Percentiles rank a stretch among this genome's conserved stretches.
Evolutionary conservation across 2,797 vertebrate genomes (phyloP).

Genomic region (Clarias pachynema): DNA sequence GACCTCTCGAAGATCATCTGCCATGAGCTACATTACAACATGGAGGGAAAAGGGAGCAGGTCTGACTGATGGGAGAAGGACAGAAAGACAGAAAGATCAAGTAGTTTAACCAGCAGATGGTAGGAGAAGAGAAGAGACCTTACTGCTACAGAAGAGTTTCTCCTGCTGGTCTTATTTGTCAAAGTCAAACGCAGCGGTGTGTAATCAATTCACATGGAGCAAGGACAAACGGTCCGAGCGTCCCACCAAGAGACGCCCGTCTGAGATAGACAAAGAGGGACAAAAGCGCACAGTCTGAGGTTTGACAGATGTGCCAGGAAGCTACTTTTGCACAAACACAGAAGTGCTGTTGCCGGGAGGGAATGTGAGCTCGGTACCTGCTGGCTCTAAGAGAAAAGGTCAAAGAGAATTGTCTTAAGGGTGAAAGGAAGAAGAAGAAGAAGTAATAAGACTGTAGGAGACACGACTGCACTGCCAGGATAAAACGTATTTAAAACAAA

Average conservation of each 20-base stretch:
- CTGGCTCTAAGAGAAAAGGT: constrained; percentile 10
- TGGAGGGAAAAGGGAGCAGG: neutral
- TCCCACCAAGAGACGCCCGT: constrained; percentile 50
- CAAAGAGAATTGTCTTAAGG: neutral
- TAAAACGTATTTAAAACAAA: neutral
- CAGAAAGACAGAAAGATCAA: constrained; percentile 19
- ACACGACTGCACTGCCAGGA: too few species aligned
- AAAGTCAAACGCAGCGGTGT: constrained; percentile 51
- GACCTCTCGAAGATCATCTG: constrained; percentile 9
- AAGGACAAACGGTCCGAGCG: constrained; percentile 68
- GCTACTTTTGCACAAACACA: constrained; percentile 40
- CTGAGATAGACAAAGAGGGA: constrained; percentile 47
- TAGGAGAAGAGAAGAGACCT: constrained; percentile 7
- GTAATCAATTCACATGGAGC: constrained; percentile 59
- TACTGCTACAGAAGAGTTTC: constrained; percentile 17
- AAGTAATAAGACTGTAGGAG: neutral
- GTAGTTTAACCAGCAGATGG: constrained; percentile 10
- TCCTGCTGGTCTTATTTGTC: constrained; percentile 50
- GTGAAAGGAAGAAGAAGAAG: constrained; percentile 1
- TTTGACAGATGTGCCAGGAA: constrained; percentile 54
- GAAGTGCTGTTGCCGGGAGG: neutral
- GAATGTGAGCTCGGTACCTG: neutral
- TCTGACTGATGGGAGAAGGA: constrained; percentile 2
- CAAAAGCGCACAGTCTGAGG: constrained; percentile 60
- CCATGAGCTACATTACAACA: constrained; percentile 11